Conservation (phyloP, 2,113 vertebrate genomes). For the Erythrocercus mccallii region DNA sequence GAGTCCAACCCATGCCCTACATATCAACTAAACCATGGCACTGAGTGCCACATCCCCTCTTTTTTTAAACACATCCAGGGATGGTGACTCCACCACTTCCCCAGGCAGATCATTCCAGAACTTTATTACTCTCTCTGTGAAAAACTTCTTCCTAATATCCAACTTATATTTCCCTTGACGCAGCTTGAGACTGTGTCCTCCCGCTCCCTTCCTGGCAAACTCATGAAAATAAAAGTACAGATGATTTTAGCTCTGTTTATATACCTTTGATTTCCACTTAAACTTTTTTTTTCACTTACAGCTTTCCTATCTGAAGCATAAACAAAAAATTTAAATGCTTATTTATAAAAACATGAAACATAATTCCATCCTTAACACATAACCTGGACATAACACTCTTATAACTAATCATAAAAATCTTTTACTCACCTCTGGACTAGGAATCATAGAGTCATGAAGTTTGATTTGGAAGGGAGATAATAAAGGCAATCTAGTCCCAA, state of each 20-base stretch:
- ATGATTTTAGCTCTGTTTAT: neutral
- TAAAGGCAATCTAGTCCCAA: neutral
- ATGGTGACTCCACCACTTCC: no score
- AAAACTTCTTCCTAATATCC: no score
- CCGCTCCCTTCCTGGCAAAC: neutral
- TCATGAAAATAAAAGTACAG: neutral
- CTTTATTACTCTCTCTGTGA: no score
- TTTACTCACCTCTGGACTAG: neutral
- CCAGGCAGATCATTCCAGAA: no score
- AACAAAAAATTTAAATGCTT: neutral
- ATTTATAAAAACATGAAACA: neutral
- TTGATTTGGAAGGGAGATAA: neutral
- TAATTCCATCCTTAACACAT: neutral
- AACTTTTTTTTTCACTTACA: neutral
- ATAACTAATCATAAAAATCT: neutral
- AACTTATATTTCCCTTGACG: no score
- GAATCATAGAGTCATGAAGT: neutral
- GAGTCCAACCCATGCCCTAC: no score
- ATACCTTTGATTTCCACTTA: neutral
- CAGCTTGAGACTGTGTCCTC: no score
- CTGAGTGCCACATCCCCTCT: no score
- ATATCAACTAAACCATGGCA: no score
- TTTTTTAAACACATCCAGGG: no score
- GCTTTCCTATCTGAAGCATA: neutral
- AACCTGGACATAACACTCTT: neutral